Percentiles rank a stretch among this genome's conserved stretches.
These are phyloP conservation scores for Uromys caudimaculatus DNA, from an alignment of 2,797 vertebrate species.

Conservation along the genomic window DNA sequence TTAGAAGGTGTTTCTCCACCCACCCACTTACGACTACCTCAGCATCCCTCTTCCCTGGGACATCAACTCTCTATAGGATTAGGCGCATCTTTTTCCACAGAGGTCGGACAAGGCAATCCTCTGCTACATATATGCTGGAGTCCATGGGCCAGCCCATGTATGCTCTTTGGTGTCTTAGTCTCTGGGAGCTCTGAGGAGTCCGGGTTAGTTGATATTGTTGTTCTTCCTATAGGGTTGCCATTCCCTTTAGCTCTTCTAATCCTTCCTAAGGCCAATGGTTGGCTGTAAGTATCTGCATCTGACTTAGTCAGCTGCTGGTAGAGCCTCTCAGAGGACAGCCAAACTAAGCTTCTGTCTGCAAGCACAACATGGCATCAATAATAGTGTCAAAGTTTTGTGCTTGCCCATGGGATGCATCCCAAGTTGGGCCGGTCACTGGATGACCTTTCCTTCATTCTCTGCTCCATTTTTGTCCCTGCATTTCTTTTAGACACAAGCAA, in stretches of 20 bases:
- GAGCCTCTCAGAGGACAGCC: neutral
- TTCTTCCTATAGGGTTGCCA: neutral
- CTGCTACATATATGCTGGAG: neutral
- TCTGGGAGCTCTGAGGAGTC: neutral
- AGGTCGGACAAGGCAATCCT: neutral
- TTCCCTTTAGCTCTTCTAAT: neutral
- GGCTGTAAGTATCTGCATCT: neutral
- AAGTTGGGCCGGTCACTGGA: neutral
- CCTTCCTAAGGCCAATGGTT: neutral
- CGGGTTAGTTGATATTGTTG: neutral
- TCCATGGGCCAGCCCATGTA: neutral
- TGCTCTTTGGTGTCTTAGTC: neutral
- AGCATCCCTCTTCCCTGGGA: neutral
- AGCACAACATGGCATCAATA: neutral
- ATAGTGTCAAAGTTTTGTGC: neutral
- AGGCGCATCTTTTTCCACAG: neutral
- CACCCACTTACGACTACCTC: neutral
- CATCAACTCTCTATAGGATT: neutral
- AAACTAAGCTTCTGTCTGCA: neutral
- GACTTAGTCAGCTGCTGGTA: neutral
- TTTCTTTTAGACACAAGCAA: neutral
- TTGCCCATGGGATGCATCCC: neutral
- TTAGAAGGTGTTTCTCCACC: neutral
- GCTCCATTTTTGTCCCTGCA: neutral
- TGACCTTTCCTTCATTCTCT: neutral